Base-by-base conservation (phyloP, 2,888 invertebrate genomes). In the Peribatodes rhomboidaria region DNA sequence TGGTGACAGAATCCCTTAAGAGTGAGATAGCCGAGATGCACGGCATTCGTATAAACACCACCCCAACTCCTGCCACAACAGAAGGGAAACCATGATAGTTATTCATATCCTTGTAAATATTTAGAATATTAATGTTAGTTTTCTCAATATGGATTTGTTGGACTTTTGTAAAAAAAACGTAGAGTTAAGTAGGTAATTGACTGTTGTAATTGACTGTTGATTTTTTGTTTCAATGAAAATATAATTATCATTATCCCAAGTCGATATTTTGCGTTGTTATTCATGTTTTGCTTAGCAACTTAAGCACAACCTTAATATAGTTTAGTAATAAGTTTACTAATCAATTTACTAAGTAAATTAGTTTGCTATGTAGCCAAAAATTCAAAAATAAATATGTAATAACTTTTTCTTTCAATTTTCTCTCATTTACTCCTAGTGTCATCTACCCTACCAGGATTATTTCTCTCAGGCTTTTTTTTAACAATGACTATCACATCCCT, bases 21-120 rank as follows among this genome's bases (percentile, higher is more conserved):
- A 94, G 94, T 73, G 96, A 97, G 88, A 97, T 98, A 68, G 96
- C 96, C 75, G 94, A 95, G 77, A 97, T 97, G 96, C 98, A 98
- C 83, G 98, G 97, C 9, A 91, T 98, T 57, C 94, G 97, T 69
- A 97, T 98, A 75, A 94, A 95, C 72, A 97, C 97, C 0, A 93
- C 94, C 63, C 87, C 94, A 20, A 90, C 95, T 13, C 70, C 82
- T 1, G 33, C 1, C 9, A 9, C 47, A 0, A 62, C 73, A 8
- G 69, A 76, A 39, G 31, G 18, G 35, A 46, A 46, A 11, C 11
- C 41, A 42, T 80, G 72, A 78, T 71, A 63, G 57, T 42, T 31
- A 57, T 49, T 54, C 13, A 60, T 57, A 57, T 60, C 56, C 67
- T 67, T 71, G 61, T 76, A 69, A 68, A 68, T 72, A 68, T 39